Base-by-base conservation (phyloP, 2,797 vertebrate species). In the Chaetophractus vellerosus region DNA sequence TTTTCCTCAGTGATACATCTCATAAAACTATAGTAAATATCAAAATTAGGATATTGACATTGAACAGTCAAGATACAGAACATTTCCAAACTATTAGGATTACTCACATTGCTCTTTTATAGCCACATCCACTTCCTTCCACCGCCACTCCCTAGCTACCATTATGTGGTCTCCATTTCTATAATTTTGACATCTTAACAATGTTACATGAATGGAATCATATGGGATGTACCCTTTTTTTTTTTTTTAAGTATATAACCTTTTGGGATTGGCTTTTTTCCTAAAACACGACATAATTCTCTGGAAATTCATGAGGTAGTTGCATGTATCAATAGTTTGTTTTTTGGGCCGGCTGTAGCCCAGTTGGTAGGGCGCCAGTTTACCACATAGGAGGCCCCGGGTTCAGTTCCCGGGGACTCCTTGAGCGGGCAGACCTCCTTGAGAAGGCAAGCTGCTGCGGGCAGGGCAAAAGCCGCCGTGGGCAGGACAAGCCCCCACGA, bases 241-340 rank as follows among this genome's bases (percentile, higher is more conserved):
- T 55, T 19, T 55, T 55, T 55, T 55, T 55, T 5, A 55, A 55
- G 55, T 66, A 45, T 48, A 10, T 78, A 86, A 71, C 14, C 68
- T 76, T 96, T 71, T 72, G 41, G 79, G 50, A 68, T 41, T 74
- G 52, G 18, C n/a, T 66, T 88, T 82, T 64, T 82, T 79, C 75
- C n/a, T 19, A 33, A 9, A 12, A 55, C 26, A 93, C 33, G 69
- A 41, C 24, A 5, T 61, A 78, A 61, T 86, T 72, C 59, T 95
- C 15, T 80, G 66, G 19, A 78, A 74, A 59, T 33, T 52, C 36
- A 26, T 81, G 16, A 36, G 21, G 26, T 92, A 75, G 19, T 80
- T 85, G 41, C 19, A 14, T 61, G 24, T 68, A 74, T 78, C 50
- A 72, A 1, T 61, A 59, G 15, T 38, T 92, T 85, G 11, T 86